Base-by-base conservation (phyloP, 2,113 vertebrate species). In the Redunca redunca region DNA sequence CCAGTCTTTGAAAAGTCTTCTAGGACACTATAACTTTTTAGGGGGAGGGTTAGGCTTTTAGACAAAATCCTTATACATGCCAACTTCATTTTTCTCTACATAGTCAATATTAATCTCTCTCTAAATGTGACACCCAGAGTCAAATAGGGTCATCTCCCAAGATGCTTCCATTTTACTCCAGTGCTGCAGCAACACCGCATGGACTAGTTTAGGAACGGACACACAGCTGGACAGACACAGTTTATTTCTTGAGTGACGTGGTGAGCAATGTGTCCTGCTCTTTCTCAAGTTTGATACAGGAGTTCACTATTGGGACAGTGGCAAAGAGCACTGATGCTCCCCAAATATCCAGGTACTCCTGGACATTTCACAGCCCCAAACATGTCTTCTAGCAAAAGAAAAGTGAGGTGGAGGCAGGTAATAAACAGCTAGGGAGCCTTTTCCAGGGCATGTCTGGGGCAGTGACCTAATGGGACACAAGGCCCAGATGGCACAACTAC, bases 1-100 rank as follows among this genome's bases (percentile, higher is more conserved):
- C 21, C 82, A 94, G 21, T 88, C 88, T 95, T 55, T 88, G 48
- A 81, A 96, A 96, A 77, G 16, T 88, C 40, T 92, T 78, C 46
- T 28, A 88, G 36, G 57, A 93, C 13, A 94, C 36, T 19, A 28
- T 9, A 78, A 30, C 58, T 95, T 48, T 55, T 86, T 78, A n/a
- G 15, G 21, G 23, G 7, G 23, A 25, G 17, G 40, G 23, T 6
- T 86, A 88, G 26, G 88, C 33, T 95, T 91, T 21, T 84, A 58
- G 60, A 82, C 26, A 58, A 85, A 88, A 95, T 81, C 17, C 33
- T 96, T 88, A 86, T 5, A 91, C 14, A 12, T 40, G 91, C 23
- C 93, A 43, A 91, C 40, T 96, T 78, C 14, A 52, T 62, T 90
- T 91, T n/a, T 91, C 64, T 85, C 48, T 26, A 64, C 19, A 36